Evolutionary conservation across 2,888 invertebrate species (phyloP), one percentile per base, ranked within the genome.

Genomic region (Tetramorium bicarinatum): DNA sequence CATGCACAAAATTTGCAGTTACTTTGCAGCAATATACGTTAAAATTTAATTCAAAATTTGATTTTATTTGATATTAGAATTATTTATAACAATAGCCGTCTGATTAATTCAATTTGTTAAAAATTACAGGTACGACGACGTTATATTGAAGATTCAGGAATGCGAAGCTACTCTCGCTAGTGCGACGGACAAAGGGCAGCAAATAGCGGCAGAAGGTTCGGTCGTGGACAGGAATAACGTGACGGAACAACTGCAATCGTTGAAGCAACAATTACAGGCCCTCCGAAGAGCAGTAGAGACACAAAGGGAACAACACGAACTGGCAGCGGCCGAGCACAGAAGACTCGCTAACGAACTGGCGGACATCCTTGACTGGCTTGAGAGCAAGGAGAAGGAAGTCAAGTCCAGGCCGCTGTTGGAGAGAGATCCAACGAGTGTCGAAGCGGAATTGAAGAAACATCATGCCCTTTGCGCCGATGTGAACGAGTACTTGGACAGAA

Each of bases 141-240:
- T 98, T 0, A 98, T 98, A 87, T 95, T 96, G 0, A 98, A 98
- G 93, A 98, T 99, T 76, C 98, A 98, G 95, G 98, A 98, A 91
- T 98, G 98, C 93, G 99, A 99, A 94, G 98, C 98, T 13, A 95
- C 97, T 52, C 95, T 99, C 11, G 97, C 98, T 0, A 97, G 98
- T 7, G 98, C 99, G 0, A 97, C 97, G 18, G 99, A 99, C 93
- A 99, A 99, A 94, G 99, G 99, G 0, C 98, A 98, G 92, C 98
- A 98, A 94, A 99, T 99, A 49, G 98, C 98, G 0, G 97, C 97
- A 0, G 99, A 99, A 95, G 98, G 98, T 61, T 97, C 98, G 3
- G 97, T 98, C 0, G 97, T 97, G 25, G 99, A 99, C 91, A 96
- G 98, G 91, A 98, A 98, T 91, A 97, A 97, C 89, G 97, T 99